phyloP scores from a whole-genome alignment of 2,113 vertebrate species.

The Ariopsis seemanni region DNA sequence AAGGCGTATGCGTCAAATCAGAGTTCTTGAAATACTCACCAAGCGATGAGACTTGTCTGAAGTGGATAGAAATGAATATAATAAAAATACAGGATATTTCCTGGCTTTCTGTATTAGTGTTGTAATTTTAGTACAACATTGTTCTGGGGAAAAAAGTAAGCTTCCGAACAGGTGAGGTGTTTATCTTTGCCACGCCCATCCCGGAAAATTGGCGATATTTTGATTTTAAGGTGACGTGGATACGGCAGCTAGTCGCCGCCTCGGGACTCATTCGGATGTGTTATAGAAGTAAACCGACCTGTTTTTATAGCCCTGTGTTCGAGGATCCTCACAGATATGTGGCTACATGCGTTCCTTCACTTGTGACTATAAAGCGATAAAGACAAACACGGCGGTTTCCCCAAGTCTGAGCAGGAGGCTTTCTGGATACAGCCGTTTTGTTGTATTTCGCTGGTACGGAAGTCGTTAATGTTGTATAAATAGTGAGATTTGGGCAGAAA shows the following conservation, averaged over 20 bases:
- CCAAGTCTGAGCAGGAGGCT: constrained; percentile 47
- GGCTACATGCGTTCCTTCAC: neutral
- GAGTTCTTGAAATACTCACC: neutral
- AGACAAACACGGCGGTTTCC: constrained; percentile 10
- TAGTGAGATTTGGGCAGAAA: neutral
- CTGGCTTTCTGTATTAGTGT: neutral
- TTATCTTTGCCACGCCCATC: constrained; percentile 63
- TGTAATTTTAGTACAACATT: neutral
- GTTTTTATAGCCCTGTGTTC: neutral
- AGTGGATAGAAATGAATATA: neutral
- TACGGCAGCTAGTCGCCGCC: constrained; percentile 31
- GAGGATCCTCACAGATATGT: constrained; percentile 10
- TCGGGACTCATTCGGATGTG: constrained; percentile 3
- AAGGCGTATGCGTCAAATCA: neutral
- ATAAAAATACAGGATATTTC: neutral
- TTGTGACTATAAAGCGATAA: constrained; percentile 18
- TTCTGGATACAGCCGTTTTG: constrained; percentile 37
- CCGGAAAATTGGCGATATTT: constrained; percentile 71
- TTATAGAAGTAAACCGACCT: neutral
- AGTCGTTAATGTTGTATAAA: neutral
- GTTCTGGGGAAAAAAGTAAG: neutral
- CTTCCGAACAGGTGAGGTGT: constrained; percentile 39
- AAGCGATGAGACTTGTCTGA: constrained; percentile 3
- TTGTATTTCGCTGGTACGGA: constrained; percentile 31
- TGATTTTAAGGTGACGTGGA: constrained; percentile 74